A percentile compares a stretch with the other conserved stretches of the same genome.
Evolutionary conservation across 2,113 vertebrate species (phyloP).

Genomic region (Passer montanus): DNA sequence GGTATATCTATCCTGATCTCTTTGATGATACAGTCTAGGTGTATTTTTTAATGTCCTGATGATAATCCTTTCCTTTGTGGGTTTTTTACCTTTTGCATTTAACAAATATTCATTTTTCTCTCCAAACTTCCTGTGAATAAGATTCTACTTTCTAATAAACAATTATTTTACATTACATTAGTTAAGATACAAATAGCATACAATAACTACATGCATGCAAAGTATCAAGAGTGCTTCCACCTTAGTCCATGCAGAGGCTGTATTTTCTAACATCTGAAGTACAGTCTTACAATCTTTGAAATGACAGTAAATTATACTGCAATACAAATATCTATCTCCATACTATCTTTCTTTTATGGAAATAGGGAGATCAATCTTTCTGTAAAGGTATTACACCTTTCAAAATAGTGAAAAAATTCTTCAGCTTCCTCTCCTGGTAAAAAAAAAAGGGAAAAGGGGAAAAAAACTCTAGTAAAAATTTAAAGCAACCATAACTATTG

Average conservation of each 20-base stretch:
- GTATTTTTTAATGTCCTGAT: neutral
- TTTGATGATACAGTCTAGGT: neutral
- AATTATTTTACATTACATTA: neutral
- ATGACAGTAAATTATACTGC: neutral
- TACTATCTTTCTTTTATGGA: neutral
- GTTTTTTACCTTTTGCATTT: neutral
- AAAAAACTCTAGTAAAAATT: neutral
- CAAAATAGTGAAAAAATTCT: neutral
- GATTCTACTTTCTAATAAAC: neutral
- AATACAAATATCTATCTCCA: neutral
- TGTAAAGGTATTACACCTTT: neutral
- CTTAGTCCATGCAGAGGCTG: neutral
- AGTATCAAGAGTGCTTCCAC: neutral
- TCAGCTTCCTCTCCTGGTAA: neutral
- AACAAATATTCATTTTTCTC: neutral
- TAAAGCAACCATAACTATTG: neutral
- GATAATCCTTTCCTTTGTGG: neutral
- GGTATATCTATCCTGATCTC: neutral
- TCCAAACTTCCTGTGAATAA: neutral
- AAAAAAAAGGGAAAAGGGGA: fast-evolving
- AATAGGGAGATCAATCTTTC: neutral
- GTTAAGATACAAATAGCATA: neutral
- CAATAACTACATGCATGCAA: neutral
- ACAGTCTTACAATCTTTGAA: neutral
- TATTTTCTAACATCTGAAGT: neutral